Conservation (phyloP, 1,140 invertebrate genomes). For the Cryptotermes secundus region DNA sequence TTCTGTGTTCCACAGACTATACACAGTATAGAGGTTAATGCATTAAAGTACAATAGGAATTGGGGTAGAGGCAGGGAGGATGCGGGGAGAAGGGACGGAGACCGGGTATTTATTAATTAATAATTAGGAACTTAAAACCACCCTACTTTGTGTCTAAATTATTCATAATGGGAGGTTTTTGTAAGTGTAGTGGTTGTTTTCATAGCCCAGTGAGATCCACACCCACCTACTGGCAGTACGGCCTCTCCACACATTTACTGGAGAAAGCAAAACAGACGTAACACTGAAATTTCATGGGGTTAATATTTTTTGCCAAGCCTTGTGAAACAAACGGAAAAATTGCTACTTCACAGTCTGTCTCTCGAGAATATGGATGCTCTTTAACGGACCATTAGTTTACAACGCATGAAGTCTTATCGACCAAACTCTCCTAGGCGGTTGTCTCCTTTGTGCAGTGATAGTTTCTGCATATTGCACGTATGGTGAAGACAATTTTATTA, state of each 20-base stretch:
- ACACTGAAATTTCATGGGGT: neutral
- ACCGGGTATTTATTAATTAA: slow-evolving; percentile 20
- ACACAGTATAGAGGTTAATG: neutral
- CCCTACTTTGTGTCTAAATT: slow-evolving; percentile 19
- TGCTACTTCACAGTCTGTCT: neutral
- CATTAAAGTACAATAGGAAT: slow-evolving; percentile 14
- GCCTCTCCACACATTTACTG: neutral
- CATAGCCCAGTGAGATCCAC: neutral
- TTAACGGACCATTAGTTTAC: neutral
- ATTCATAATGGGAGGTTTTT: slow-evolving; percentile 6
- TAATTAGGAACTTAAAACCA: slow-evolving; percentile 12
- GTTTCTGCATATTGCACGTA: too few species aligned
- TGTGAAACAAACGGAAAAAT: neutral
- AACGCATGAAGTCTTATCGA: too few species aligned
- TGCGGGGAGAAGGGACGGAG: neutral
- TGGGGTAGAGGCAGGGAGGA: neutral
- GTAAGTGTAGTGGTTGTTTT: neutral
- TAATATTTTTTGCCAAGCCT: neutral
- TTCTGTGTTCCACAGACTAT: neutral
- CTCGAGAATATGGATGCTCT: neutral
- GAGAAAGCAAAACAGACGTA: neutral
- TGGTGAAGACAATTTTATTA: too few species aligned
- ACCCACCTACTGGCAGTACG: neutral
- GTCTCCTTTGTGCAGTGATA: too few species aligned
- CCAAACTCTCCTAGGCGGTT: too few species aligned